phyloP scores from a whole-genome alignment of 2,113 vertebrate species.

The Sapajus apella region DNA sequence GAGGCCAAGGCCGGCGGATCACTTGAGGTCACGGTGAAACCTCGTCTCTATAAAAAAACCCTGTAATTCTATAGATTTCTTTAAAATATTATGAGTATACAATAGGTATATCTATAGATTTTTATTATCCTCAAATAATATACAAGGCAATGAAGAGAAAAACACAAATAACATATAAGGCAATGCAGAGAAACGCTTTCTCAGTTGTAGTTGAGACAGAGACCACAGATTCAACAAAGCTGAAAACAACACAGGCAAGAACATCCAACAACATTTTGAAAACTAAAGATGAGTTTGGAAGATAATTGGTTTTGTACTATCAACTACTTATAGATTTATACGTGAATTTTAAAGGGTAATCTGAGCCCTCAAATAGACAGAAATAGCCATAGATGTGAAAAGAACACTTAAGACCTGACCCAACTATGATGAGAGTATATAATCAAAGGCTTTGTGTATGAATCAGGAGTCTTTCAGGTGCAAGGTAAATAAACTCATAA shows the following conservation, averaged over 20 bases:
- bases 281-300: neutral
- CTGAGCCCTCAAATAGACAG: neutral
- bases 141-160: neutral
- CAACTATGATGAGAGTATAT: neutral
- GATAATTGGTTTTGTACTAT: neutral
- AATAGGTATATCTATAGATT: neutral
- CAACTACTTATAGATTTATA: neutral
- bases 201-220: neutral
- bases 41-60: too few species aligned
- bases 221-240: neutral
- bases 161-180: too few species aligned
- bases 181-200: neutral
- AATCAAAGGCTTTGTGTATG: neutral
- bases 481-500: neutral
- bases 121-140: neutral
- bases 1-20: too few species aligned
- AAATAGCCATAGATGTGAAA: constrained; percentile 9
- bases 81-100: neutral
- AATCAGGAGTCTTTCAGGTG: neutral
- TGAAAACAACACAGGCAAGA: neutral
- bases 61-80: neutral
- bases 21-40: too few species aligned
- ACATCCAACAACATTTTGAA: neutral
- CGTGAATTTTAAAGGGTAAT: constrained; percentile 10
- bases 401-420: neutral